Percentiles rank a stretch among this genome's conserved stretches.
Conservation (phyloP, 2,797 vertebrate species). For the Hyperoplus immaculatus region DNA sequence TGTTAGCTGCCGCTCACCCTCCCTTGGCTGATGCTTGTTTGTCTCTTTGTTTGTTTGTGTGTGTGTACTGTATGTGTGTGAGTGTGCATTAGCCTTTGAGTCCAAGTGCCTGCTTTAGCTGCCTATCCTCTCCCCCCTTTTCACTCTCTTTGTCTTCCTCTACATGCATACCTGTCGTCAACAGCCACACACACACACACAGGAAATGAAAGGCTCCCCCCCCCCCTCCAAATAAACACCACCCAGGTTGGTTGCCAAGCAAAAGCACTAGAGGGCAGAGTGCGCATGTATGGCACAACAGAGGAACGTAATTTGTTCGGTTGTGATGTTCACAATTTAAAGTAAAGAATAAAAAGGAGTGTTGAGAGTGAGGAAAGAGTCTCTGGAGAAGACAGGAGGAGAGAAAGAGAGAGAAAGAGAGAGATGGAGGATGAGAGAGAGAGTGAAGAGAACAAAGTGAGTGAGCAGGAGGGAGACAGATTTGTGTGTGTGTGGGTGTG, state of each 20-base stretch:
- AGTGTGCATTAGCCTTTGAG: slow-evolving; percentile 25
- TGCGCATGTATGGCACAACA: slow-evolving; percentile 68
- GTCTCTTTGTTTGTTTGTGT: slow-evolving; percentile 33
- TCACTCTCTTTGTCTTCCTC: slow-evolving; percentile 60
- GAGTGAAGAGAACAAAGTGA: slow-evolving; percentile 50
- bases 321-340: slow-evolving; percentile 80
- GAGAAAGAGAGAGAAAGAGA: slow-evolving; percentile 58
- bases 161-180: slow-evolving; percentile 42
- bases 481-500: slow-evolving; percentile 40
- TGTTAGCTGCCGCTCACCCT: slow-evolving; percentile 67
- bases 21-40: slow-evolving; percentile 44
- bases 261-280: slow-evolving; percentile 77
- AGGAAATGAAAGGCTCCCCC: slow-evolving; percentile 49
- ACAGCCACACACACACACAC: slow-evolving; percentile 44
- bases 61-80: slow-evolving; percentile 19
- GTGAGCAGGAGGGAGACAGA: slow-evolving; percentile 43
- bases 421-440: slow-evolving; percentile 43
- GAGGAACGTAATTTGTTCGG: slow-evolving; percentile 76
- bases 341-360: slow-evolving; percentile 69
- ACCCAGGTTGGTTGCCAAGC: slow-evolving; percentile 70
- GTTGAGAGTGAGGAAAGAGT: slow-evolving; percentile 66
- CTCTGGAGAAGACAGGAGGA: slow-evolving; percentile 59
- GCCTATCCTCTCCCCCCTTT: slow-evolving; percentile 72
- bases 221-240: slow-evolving; percentile 13
- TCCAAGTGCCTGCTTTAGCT: slow-evolving; percentile 74